Percentiles rank a stretch among this genome's conserved stretches.
Conservation (phyloP, 2,113 vertebrate genomes). For the Laterallus jamaicensis region DNA sequence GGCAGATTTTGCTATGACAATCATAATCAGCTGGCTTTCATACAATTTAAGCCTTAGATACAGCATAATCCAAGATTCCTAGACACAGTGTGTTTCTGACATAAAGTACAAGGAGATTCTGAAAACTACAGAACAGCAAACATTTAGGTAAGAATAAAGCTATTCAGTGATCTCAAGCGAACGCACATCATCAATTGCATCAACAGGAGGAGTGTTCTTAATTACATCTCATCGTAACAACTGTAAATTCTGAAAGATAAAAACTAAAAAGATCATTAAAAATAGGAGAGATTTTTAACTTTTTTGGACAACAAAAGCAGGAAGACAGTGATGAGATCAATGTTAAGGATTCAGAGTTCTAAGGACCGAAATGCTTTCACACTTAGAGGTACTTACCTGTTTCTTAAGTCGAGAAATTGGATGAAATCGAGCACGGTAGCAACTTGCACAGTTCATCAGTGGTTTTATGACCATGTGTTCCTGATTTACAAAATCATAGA, state of each 20-base stretch:
- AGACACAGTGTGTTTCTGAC: not conserved
- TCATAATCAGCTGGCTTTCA: not conserved
- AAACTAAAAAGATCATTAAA: not conserved
- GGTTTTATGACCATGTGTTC: conserved; percentile 30
- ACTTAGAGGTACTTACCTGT: conserved; percentile 56
- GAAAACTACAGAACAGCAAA: not conserved
- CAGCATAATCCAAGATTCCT: not conserved
- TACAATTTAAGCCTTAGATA: not conserved
- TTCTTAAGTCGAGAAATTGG: conserved; percentile 69
- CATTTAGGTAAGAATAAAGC: not conserved
- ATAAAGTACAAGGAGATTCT: not conserved
- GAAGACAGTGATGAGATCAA: not conserved
- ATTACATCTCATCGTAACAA: not conserved
- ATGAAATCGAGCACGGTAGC: conserved; percentile 75
- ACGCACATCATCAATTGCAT: not conserved
- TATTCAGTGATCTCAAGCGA: not conserved
- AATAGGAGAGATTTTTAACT: not conserved
- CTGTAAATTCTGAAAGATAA: not conserved
- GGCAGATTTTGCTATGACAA: not conserved
- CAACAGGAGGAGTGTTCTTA: not conserved
- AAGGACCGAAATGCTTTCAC: not conserved
- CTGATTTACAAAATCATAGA: conserved; percentile 57
- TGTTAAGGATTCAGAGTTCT: not conserved
- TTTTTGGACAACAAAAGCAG: not conserved
- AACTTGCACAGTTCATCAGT: conserved; percentile 26